Conservation (phyloP, 2,113 vertebrate genomes). For the Oriolus oriolus region DNA sequence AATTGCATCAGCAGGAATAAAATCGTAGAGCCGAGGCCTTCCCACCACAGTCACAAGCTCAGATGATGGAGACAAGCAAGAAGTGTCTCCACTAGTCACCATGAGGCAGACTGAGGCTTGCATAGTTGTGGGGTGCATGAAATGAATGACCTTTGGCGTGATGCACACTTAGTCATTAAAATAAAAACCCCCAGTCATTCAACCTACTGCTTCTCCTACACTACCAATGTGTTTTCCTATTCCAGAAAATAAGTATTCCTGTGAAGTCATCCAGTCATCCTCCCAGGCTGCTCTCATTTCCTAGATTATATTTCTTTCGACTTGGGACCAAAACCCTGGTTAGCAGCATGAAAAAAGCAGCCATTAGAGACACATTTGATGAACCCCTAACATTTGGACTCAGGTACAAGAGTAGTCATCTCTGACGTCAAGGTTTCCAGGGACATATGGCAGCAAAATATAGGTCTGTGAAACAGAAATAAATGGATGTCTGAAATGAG, state of each 20-base stretch:
- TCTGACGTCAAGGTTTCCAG: background rate
- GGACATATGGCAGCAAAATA: background rate
- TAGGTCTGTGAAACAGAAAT: background rate
- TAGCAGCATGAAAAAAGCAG: background rate
- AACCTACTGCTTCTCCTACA: background rate
- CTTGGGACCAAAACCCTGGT: background rate
- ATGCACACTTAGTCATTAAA: background rate
- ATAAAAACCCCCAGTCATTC: background rate
- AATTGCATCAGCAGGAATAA: background rate
- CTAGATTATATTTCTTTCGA: background rate
- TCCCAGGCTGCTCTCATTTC: background rate
- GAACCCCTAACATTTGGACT: background rate
- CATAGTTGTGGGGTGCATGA: background rate
- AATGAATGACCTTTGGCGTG: background rate
- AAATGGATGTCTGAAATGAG: background rate
- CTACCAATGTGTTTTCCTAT: background rate
- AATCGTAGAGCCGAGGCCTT: background rate
- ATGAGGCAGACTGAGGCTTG: background rate
- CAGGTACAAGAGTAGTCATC: background rate
- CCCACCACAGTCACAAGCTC: background rate
- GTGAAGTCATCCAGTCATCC: background rate
- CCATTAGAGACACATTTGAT: background rate
- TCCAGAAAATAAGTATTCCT: constrained; percentile 21
- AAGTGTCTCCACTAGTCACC: background rate
- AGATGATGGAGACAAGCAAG: background rate